phyloP scores from a whole-genome alignment of 2,888 invertebrate species.

The Bimastos eiseni region DNA sequence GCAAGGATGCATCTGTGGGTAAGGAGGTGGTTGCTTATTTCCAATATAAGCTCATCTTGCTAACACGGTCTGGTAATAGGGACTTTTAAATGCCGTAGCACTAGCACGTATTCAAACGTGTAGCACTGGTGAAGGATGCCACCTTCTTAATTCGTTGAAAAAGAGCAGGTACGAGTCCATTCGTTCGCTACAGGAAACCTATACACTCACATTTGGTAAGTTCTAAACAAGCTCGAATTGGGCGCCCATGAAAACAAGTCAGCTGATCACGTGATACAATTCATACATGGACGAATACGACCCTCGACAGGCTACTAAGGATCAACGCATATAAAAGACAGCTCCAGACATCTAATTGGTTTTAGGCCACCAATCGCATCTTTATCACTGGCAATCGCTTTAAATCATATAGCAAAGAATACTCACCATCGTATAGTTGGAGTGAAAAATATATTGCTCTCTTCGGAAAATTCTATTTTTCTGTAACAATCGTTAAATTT shows the following conservation, averaged over 20 bases:
- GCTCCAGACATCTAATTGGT: too few species aligned
- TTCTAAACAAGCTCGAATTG: neutral
- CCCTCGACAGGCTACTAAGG: neutral
- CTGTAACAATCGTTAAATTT: neutral
- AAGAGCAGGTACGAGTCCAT: too few species aligned
- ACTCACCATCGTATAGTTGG: neutral
- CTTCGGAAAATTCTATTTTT: neutral
- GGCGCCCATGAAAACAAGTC: neutral
- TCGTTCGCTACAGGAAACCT: neutral
- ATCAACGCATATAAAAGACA: neutral
- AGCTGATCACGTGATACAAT: neutral
- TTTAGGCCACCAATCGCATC: neutral
- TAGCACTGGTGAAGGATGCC: too few species aligned
- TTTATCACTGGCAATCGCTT: neutral
- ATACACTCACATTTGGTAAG: neutral
- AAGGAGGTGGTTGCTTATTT: too few species aligned
- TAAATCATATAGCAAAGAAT: conserved; percentile 2
- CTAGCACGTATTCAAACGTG: too few species aligned
- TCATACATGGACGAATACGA: neutral
- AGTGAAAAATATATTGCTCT: conserved; percentile 3
- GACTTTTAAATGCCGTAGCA: too few species aligned
- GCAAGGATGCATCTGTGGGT: too few species aligned
- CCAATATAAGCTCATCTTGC: too few species aligned
- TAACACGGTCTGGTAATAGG: too few species aligned
- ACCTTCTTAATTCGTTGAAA: too few species aligned